A percentile compares a stretch with the other conserved stretches of the same genome.
Conservation (phyloP, 2,797 vertebrate genomes). For the Diplodus puntazzo region DNA sequence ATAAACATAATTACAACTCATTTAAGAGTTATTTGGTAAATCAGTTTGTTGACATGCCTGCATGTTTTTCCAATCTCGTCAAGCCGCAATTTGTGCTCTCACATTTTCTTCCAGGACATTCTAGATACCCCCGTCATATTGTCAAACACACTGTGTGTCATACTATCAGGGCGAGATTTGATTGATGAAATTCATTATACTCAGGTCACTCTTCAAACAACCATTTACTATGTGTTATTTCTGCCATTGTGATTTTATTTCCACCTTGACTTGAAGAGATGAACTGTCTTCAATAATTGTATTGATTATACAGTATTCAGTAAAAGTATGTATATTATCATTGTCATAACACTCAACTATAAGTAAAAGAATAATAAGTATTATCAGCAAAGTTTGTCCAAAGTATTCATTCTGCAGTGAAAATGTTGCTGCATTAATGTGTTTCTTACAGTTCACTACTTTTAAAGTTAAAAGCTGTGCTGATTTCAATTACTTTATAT, state of each 20-base stretch:
- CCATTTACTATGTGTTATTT: not conserved
- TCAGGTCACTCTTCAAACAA: constrained; percentile 2
- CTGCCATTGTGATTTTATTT: not conserved
- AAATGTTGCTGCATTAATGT: not conserved
- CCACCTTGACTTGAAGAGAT: not conserved
- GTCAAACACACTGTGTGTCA: not conserved
- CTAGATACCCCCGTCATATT: not conserved
- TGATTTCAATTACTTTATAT: not conserved
- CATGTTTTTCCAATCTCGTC: too few relatives aligned
- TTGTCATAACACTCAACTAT: not conserved
- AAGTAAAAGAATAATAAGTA: too few relatives aligned
- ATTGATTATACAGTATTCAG: not conserved
- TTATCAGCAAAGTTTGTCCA: not conserved
- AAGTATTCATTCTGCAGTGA: not conserved
- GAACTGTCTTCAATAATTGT: not conserved
- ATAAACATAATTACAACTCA: too few relatives aligned
- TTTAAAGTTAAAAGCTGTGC: not conserved
- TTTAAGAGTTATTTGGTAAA: too few relatives aligned
- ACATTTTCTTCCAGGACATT: constrained; percentile 17
- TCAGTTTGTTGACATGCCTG: too few relatives aligned
- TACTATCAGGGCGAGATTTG: constrained; percentile 5
- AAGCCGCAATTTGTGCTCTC: not conserved
- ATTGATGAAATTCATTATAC: constrained; percentile 20
- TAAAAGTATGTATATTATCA: not conserved
- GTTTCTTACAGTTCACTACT: not conserved